Evolutionary conservation across 1,140 invertebrate species (phyloP).

Genomic region (Papilio aristodemus): DNA sequence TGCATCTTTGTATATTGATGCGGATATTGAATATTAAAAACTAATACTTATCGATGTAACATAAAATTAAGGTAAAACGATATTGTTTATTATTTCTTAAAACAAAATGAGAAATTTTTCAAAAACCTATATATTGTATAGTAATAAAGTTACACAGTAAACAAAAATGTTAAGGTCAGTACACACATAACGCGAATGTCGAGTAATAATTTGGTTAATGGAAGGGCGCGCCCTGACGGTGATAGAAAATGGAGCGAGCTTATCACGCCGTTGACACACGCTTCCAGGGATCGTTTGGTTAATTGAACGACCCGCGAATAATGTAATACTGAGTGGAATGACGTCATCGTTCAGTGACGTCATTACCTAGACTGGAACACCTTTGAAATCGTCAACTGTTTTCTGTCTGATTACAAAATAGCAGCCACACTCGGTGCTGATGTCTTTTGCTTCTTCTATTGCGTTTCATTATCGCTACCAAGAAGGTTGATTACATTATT

Average conservation of each 20-base stretch:
- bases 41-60: no score
- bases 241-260: constrained; percentile 8
- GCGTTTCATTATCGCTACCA: no score
- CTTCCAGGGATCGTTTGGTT: constrained; percentile 11
- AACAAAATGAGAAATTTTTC: no score
- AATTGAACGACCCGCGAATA: constrained; percentile 12
- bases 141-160: not conserved
- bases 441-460: no score
- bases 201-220: constrained; percentile 12
- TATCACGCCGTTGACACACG: constrained; percentile 4
- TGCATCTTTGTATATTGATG: no score
- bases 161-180: not conserved
- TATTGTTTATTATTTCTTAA: no score
- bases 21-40: no score
- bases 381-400: not conserved
- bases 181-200: not conserved
- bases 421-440: no score
- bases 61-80: no score
- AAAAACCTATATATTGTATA: not conserved
- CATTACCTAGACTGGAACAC: not conserved
- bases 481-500: no score
- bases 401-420: no score
- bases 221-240: not conserved
- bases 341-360: not conserved
- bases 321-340: constrained; percentile 9